Conservation (phyloP, 2,113 vertebrate species). For the Perca fluviatilis region DNA sequence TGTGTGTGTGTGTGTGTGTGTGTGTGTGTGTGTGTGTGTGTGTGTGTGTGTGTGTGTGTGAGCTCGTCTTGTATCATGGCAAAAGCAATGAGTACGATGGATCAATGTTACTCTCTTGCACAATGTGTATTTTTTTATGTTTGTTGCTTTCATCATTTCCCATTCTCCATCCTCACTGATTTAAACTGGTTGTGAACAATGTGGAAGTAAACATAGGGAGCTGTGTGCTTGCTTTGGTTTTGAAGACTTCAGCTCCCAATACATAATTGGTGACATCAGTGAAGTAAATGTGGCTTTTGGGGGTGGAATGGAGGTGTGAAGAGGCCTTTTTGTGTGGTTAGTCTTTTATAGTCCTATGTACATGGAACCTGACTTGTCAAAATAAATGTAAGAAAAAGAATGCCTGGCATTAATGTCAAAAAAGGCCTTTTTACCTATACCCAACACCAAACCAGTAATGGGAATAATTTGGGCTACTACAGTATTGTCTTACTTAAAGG, state of each 20-base stretch:
- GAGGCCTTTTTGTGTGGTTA: not conserved
- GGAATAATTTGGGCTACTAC: not conserved
- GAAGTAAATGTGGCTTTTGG: not conserved
- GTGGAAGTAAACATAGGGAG: not conserved
- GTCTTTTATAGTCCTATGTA: not conserved
- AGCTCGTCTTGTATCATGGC: not conserved
- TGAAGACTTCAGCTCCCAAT: not conserved
- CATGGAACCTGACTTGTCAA: no score
- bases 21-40: not conserved
- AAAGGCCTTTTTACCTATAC: not conserved
- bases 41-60: not conserved
- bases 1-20: not conserved
- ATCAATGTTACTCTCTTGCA: not conserved
- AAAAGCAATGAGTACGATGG: not conserved
- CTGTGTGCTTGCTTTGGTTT: not conserved
- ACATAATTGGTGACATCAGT: not conserved
- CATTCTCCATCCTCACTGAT: conserved; percentile 3
- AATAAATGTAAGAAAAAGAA: not conserved
- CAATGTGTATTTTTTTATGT: not conserved
- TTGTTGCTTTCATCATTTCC: conserved; percentile 8
- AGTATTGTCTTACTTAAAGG: not conserved
- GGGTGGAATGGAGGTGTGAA: not conserved
- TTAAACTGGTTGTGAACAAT: not conserved
- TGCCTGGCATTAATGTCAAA: not conserved
- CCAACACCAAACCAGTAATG: not conserved